Evolutionary conservation across 1,140 invertebrate species (phyloP).

Genomic region (Drosophila bocqueti): DNA sequence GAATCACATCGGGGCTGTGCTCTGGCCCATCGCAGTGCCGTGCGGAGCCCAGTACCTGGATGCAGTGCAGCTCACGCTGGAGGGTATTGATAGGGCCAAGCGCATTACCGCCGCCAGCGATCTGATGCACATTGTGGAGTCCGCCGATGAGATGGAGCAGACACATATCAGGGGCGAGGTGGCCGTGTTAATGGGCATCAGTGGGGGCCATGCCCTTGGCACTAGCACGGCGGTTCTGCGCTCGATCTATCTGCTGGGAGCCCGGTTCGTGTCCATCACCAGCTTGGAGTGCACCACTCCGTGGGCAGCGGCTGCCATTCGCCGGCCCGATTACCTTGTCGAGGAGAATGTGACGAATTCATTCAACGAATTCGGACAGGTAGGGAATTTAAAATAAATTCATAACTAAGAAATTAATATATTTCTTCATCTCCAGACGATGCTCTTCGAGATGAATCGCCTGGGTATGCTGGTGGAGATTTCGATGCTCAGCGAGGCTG

Average conservation of each 20-base stretch:
- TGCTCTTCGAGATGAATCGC: constrained; percentile 89
- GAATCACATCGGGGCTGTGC: constrained; percentile 86
- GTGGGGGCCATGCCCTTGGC: constrained; percentile 91
- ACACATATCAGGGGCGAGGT: constrained; percentile 88
- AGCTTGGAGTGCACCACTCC: constrained; percentile 90
- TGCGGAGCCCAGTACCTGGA: constrained; percentile 88
- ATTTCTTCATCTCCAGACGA: constrained; percentile 85
- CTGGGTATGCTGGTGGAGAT: constrained; percentile 93
- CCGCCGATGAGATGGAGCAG: constrained; percentile 87
- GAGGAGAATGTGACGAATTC: constrained; percentile 84
- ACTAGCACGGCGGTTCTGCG: constrained; percentile 90
- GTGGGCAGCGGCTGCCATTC: constrained; percentile 86
- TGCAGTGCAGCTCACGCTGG: constrained; percentile 88
- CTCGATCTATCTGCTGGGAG: constrained; percentile 90
- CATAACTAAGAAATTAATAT: background rate
- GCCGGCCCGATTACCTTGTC: constrained; percentile 68
- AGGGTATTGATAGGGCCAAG: constrained; percentile 87
- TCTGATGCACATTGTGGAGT: constrained; percentile 79
- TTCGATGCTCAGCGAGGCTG: constrained; percentile 90
- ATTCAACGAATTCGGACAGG: constrained; percentile 85
- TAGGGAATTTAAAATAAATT: constrained; percentile 21
- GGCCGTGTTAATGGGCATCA: constrained; percentile 90
- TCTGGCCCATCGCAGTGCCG: constrained; percentile 88
- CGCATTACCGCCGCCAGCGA: constrained; percentile 86
- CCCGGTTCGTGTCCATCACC: constrained; percentile 90